phyloP scores from a whole-genome alignment of 2,797 vertebrate genomes.

The Enteromius fasciolatus region DNA sequence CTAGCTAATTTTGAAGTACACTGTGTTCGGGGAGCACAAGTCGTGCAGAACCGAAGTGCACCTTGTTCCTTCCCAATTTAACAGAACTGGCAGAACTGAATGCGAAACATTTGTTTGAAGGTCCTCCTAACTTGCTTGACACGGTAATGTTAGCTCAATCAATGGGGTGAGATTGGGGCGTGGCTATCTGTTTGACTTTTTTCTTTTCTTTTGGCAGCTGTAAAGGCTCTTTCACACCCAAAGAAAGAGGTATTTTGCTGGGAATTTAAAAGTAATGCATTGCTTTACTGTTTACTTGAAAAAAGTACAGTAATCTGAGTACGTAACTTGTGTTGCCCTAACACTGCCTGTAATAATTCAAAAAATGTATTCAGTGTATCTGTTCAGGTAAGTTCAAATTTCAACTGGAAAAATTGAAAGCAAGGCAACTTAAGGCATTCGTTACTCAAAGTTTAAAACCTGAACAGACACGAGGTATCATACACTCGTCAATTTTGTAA shows the following conservation, averaged over 20 bases:
- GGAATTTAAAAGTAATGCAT: neutral
- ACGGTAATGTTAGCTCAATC: neutral
- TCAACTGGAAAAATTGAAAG: neutral
- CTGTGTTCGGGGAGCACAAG: slow-evolving; percentile 37
- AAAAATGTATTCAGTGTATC: neutral
- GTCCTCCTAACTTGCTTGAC: neutral
- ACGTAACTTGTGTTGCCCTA: neutral
- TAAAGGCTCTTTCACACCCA: neutral
- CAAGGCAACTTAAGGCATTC: neutral
- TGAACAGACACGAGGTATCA: neutral
- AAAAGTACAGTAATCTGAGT: neutral
- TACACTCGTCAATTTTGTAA: neutral
- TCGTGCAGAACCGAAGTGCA: neutral
- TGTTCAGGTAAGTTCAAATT: neutral
- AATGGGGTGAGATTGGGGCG: neutral
- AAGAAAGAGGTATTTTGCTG: neutral
- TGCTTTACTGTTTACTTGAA: neutral
- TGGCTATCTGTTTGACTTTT: neutral
- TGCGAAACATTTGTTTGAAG: neutral
- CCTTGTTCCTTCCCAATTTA: slow-evolving; percentile 4
- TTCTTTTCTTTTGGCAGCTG: neutral
- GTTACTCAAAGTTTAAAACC: neutral
- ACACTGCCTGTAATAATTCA: neutral
- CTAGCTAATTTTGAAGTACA: neutral
- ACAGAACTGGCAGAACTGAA: neutral